Percentiles rank a stretch among this genome's conserved stretches.
Evolutionary conservation across 2,113 vertebrate species (phyloP).

Genomic region (Chrysemys picta): DNA sequence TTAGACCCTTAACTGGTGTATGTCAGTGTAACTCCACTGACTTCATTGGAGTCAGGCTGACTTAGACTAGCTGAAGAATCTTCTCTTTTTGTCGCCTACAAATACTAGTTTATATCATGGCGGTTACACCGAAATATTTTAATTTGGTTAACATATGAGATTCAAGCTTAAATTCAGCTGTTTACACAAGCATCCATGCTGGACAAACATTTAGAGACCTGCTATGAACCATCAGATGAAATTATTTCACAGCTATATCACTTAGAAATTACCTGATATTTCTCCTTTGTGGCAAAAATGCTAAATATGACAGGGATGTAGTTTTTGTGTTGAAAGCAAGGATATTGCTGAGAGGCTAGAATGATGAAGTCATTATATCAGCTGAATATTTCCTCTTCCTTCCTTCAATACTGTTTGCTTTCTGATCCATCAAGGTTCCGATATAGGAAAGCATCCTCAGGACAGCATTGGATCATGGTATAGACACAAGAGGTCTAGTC

Average conservation of each 20-base stretch:
- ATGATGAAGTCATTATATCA: background rate
- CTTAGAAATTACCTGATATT: background rate
- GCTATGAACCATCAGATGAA: background rate
- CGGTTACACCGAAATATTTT: conserved; percentile 39
- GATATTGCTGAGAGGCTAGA: rapidly evolving
- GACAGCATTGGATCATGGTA: too few relatives aligned
- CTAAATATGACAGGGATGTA: background rate
- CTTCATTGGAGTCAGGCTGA: background rate
- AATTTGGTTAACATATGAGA: background rate
- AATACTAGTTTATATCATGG: conserved; percentile 14
- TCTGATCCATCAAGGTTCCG: background rate
- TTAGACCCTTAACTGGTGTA: conserved; percentile 8
- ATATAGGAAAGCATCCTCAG: background rate
- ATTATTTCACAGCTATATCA: conserved; percentile 22
- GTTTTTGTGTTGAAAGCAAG: background rate
- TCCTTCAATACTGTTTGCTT: background rate
- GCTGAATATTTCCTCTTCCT: background rate
- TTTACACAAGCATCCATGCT: background rate
- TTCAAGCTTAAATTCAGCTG: conserved; percentile 17
- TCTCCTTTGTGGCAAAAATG: background rate
- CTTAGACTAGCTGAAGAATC: background rate
- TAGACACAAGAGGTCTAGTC: too few relatives aligned
- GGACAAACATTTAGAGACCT: conserved; percentile 15
- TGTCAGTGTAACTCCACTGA: conserved; percentile 12
- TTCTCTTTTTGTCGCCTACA: background rate